Conservation (phyloP, 2,797 vertebrate species). For the Acomys russatus region DNA sequence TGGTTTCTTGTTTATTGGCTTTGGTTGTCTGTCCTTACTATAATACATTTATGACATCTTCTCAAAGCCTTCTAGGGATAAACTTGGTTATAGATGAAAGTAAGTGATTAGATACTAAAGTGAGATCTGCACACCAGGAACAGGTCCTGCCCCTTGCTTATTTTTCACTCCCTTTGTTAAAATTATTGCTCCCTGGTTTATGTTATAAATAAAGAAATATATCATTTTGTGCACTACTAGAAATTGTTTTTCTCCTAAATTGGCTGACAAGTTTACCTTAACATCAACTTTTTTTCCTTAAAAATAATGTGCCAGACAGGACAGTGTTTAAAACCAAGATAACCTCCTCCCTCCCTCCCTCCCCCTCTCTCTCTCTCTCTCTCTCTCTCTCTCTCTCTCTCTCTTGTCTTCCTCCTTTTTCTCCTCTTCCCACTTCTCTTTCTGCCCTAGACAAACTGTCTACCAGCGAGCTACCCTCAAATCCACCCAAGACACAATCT, state of each 20-base stretch:
- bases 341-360: neutral
- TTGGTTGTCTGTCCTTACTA: conserved; percentile 8
- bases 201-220: conserved; percentile 13
- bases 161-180: neutral
- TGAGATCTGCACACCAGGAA: neutral
- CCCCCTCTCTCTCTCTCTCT: neutral
- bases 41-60: neutral
- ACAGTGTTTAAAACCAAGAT: neutral
- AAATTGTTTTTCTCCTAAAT: conserved; percentile 4
- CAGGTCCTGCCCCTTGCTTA: neutral
- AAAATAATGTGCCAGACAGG: neutral
- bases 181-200: neutral
- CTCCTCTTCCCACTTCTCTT: no score
- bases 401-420: no score
- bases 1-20: conserved; percentile 4
- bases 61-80: conserved; percentile 24
- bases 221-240: neutral
- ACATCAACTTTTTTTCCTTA: conserved; percentile 15
- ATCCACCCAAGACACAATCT: neutral
- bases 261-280: neutral
- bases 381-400: no score
- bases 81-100: conserved; percentile 29
- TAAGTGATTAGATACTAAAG: neutral
- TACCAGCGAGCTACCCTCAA: neutral
- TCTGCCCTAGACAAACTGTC: neutral